These are phyloP conservation scores for Alouatta palliata DNA, from an alignment of 2,113 vertebrate genomes.

Conservation along the genomic window DNA sequence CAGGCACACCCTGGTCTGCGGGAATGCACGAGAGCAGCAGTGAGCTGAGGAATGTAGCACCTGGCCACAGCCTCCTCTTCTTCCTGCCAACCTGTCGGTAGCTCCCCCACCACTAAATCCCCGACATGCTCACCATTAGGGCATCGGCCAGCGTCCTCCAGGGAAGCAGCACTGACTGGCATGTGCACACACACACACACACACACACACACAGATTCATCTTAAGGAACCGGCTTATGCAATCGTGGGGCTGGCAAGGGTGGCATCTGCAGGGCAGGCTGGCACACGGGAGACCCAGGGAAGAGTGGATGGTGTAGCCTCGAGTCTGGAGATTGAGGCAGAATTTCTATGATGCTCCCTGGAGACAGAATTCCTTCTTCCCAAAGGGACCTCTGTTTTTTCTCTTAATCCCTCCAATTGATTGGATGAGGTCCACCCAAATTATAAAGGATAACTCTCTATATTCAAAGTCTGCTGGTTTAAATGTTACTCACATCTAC, in stretches of 20 bases:
- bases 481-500: background rate
- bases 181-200: too few species aligned
- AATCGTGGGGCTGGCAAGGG: background rate
- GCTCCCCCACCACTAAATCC: too few species aligned
- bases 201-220: too few species aligned
- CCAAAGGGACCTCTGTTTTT: background rate
- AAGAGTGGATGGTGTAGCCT: fast-evolving
- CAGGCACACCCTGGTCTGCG: background rate
- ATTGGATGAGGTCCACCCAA: background rate
- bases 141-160: background rate
- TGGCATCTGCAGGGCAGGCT: background rate
- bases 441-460: background rate
- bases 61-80: background rate
- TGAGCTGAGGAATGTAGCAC: fast-evolving
- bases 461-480: background rate
- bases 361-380: background rate
- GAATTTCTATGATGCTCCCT: fast-evolving
- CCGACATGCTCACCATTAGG: fast-evolving
- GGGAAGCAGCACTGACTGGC: background rate
- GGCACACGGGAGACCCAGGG: background rate
- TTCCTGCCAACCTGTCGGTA: background rate
- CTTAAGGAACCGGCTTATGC: background rate
- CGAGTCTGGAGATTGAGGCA: too few species aligned
- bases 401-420: too few species aligned
- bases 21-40: fast-evolving